A percentile compares a stretch with the other conserved stretches of the same genome.
These are phyloP conservation scores for Epinotia brunnichana DNA, from an alignment of 2,888 invertebrate species.

Conservation along the genomic window DNA sequence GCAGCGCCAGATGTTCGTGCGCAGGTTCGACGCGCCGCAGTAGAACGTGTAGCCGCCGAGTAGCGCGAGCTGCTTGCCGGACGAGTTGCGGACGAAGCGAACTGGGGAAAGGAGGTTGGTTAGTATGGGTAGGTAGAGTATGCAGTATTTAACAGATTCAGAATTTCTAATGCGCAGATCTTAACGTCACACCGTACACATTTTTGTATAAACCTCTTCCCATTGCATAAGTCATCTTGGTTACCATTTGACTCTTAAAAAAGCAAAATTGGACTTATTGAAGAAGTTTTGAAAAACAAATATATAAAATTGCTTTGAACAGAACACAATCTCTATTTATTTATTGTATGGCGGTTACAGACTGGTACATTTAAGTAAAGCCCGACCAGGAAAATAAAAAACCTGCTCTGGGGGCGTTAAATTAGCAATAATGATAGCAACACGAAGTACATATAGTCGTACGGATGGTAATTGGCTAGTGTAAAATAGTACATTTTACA, in stretches of 20 bases:
- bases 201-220: not conserved
- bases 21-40: constrained; percentile 44
- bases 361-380: no score
- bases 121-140: not conserved
- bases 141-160: not conserved
- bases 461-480: no score
- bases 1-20: constrained; percentile 52
- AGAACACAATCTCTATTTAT: no score
- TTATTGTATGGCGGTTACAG: no score
- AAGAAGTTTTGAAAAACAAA: no score
- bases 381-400: no score
- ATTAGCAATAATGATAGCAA: no score
- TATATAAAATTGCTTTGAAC: not conserved
- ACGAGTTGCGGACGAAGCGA: constrained; percentile 31
- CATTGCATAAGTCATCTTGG: not conserved
- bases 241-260: no score
- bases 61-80: constrained; percentile 48
- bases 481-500: no score
- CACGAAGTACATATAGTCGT: no score
- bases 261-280: no score
- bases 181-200: not conserved
- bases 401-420: no score
- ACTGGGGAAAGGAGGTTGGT: constrained; percentile 24
- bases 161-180: not conserved
- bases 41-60: constrained; percentile 50